A percentile compares a stretch with the other conserved stretches of the same genome.
These are phyloP conservation scores for Zingel zingel DNA, from an alignment of 2,113 vertebrate genomes.

Conservation along the genomic window DNA sequence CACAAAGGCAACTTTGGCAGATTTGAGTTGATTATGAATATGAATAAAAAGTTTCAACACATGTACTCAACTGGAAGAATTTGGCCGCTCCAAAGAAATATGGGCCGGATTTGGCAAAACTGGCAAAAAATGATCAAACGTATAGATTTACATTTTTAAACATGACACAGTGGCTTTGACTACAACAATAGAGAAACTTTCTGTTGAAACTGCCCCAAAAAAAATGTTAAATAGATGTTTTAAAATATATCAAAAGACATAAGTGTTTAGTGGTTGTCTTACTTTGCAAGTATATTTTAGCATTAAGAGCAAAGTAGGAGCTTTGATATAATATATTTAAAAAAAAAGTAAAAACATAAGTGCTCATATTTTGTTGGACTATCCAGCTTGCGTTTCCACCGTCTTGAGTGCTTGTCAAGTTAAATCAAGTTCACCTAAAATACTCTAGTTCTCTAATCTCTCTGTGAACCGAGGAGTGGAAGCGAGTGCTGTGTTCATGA, in stretches of 20 bases:
- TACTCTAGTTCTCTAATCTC: slow-evolving; percentile 1
- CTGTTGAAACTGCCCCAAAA: not conserved
- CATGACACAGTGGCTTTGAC: not conserved
- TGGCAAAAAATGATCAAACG: not conserved
- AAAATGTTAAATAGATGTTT: not conserved
- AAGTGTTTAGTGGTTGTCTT: slow-evolving; percentile 20
- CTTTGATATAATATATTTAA: slow-evolving; percentile 1
- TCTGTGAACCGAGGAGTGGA: not conserved
- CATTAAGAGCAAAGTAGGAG: slow-evolving; percentile 11
- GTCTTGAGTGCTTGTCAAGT: slow-evolving; percentile 18
- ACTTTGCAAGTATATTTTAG: slow-evolving; percentile 5
- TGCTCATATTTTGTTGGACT: slow-evolving; percentile 38
- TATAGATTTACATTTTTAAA: slow-evolving; percentile 28
- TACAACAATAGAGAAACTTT: not conserved
- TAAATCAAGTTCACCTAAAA: slow-evolving; percentile 17
- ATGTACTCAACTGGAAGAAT: not conserved
- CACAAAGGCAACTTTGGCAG: slow-evolving; percentile 76
- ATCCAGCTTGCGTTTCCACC: slow-evolving; percentile 3
- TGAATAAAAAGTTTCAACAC: not conserved
- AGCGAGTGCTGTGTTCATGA: not conserved
- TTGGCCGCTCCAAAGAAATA: slow-evolving; percentile 22
- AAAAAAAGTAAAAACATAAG: slow-evolving; percentile 43
- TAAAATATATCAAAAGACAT: not conserved
- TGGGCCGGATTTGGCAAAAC: slow-evolving; percentile 34
- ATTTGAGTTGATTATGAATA: slow-evolving; percentile 16